A percentile compares a stretch with the other conserved stretches of the same genome.
Evolutionary conservation across 2,888 invertebrate genomes (phyloP).

Genomic region (Erannis defoliaria): DNA sequence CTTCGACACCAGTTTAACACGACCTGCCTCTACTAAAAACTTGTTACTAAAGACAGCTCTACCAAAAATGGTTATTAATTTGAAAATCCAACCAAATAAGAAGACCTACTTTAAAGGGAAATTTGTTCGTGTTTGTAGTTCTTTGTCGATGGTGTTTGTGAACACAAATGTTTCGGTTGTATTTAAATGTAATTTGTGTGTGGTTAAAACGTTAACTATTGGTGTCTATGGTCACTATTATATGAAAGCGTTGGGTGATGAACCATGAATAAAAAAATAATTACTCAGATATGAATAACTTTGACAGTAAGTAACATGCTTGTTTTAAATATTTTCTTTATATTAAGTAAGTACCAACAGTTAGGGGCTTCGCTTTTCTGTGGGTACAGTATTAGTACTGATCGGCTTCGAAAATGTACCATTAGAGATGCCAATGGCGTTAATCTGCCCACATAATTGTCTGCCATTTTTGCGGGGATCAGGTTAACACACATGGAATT

Average conservation of each 20-base stretch:
- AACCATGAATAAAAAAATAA: slow-evolving; percentile 75
- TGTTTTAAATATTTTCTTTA: too few relatives aligned
- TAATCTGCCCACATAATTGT: too few relatives aligned
- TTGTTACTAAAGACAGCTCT: slow-evolving; percentile 12
- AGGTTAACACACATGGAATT: too few relatives aligned
- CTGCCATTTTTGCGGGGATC: too few relatives aligned
- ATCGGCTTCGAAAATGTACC: too few relatives aligned
- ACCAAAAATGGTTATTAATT: background rate
- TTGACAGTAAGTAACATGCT: background rate
- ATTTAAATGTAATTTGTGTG: slow-evolving; percentile 75
- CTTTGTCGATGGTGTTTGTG: slow-evolving; percentile 33
- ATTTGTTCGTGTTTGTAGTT: slow-evolving; percentile 15
- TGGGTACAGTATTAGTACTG: too few relatives aligned
- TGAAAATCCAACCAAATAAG: slow-evolving; percentile 3
- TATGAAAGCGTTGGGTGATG: slow-evolving; percentile 67
- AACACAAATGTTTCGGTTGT: slow-evolving; percentile 69
- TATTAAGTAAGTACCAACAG: too few relatives aligned
- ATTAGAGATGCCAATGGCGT: too few relatives aligned
- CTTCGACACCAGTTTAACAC: slow-evolving; percentile 52
- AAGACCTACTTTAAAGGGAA: background rate
- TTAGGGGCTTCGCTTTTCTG: too few relatives aligned
- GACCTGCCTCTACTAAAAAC: slow-evolving; percentile 38
- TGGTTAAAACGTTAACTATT: slow-evolving; percentile 78
- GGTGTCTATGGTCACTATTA: slow-evolving; percentile 73
- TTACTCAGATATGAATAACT: slow-evolving; percentile 44